Percentiles rank a stretch among this genome's conserved stretches.
Conservation (phyloP, 37 sponge, comb jelly and placozoan genomes). For the Theonella swinhoei region DNA sequence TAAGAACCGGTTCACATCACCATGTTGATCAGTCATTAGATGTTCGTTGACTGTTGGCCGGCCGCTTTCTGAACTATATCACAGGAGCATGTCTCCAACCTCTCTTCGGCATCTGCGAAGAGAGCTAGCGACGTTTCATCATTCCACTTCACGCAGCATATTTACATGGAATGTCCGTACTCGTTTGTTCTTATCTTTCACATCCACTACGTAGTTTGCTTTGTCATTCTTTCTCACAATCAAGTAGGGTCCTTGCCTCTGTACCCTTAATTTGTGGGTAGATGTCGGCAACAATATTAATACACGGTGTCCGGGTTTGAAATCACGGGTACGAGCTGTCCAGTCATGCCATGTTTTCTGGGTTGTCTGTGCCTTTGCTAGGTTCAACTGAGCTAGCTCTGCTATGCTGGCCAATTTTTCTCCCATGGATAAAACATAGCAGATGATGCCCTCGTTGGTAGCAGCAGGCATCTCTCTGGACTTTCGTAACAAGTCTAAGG, state of each 20-base stretch:
- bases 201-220: slow-evolving; percentile 26
- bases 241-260: slow-evolving; percentile 42
- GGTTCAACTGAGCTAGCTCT: slow-evolving; percentile 30
- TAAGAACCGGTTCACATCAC: too few species aligned
- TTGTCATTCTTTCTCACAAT: background rate
- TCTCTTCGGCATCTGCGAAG: too few species aligned
- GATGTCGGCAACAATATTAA: slow-evolving; percentile 33
- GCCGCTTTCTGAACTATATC: too few species aligned
- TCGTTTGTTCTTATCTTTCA: slow-evolving; percentile 2
- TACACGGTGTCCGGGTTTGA: slow-evolving; percentile 27
- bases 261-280: slow-evolving; percentile 26
- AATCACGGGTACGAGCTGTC: background rate
- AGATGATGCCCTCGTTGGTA: slow-evolving; percentile 14
- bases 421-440: slow-evolving; percentile 13
- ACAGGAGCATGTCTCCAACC: too few species aligned
- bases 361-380: background rate
- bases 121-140: too few species aligned
- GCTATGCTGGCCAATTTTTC: slow-evolving; percentile 24
- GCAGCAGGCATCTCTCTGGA: background rate
- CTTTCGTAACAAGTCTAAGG: slow-evolving; percentile 32
- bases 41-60: too few species aligned
- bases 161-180: slow-evolving; percentile 24
- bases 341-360: slow-evolving; percentile 44
- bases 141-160: slow-evolving; percentile 27
- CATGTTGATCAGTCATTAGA: background rate